Percentiles rank a stretch among this genome's conserved stretches.
Conservation (phyloP, 1,140 invertebrate genomes). For the Platyscapa corneri region DNA sequence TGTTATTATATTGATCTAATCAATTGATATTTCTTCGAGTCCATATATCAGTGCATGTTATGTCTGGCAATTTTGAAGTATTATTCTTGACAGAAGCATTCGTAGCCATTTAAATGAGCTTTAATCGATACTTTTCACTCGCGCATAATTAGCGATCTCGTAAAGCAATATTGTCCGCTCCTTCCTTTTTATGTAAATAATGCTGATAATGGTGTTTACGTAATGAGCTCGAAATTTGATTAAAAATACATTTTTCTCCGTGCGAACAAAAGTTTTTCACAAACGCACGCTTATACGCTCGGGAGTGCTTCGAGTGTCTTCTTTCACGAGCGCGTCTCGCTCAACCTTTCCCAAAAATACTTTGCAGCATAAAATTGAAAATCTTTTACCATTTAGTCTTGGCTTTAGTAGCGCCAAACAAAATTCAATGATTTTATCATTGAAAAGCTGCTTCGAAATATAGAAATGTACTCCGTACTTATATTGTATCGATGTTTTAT, state of each 20-base stretch:
- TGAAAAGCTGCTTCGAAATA: no score
- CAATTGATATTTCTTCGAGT: slow-evolving; percentile 29
- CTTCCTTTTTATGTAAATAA: neutral
- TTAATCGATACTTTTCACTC: neutral
- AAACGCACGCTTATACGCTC: no score
- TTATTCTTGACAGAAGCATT: slow-evolving; percentile 22
- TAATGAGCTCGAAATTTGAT: neutral
- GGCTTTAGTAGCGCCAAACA: no score
- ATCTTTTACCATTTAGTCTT: neutral
- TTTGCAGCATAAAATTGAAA: no score
- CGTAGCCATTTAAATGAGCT: neutral
- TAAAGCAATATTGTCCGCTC: neutral
- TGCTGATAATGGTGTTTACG: neutral
- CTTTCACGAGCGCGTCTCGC: no score
- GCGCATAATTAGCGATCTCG: slow-evolving; percentile 6
- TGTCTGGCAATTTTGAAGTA: neutral
- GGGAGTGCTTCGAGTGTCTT: no score
- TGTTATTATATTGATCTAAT: slow-evolving; percentile 19
- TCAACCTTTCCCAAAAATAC: no score
- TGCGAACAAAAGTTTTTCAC: no score
- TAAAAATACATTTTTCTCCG: no score
- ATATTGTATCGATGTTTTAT: neutral
- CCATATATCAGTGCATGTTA: slow-evolving; percentile 12
- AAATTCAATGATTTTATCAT: no score
- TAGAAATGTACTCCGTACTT: no score